These are phyloP conservation scores for Passerculus sandwichensis DNA, from an alignment of 2,797 vertebrate species.

Conservation along the genomic window DNA sequence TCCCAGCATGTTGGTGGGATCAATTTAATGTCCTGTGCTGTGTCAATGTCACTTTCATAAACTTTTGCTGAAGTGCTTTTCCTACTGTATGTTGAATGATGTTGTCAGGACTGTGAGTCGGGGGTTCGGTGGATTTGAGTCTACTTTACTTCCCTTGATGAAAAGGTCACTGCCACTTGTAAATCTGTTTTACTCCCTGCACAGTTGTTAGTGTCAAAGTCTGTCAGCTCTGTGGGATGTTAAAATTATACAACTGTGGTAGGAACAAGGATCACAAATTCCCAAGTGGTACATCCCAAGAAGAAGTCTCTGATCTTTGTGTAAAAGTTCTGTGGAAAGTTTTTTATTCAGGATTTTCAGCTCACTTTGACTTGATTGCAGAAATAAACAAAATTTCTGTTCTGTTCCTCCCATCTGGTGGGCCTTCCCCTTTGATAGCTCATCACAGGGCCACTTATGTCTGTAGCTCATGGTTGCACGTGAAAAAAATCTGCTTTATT, in stretches of 20 bases:
- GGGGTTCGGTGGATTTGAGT: slow-evolving; percentile 1
- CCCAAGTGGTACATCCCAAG: slow-evolving; percentile 12
- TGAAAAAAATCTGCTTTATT: slow-evolving; percentile 13
- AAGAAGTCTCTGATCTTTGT: slow-evolving; percentile 60
- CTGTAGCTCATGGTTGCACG: background rate
- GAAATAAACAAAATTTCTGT: slow-evolving; percentile 52
- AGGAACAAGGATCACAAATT: slow-evolving; percentile 40
- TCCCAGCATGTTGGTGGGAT: slow-evolving; percentile 14
- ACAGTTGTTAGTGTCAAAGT: slow-evolving; percentile 81
- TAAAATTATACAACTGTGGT: slow-evolving; percentile 56
- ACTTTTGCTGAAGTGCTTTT: slow-evolving; percentile 52
- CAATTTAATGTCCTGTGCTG: slow-evolving; percentile 35
- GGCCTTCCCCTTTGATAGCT: background rate
- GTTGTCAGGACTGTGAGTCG: slow-evolving; percentile 48
- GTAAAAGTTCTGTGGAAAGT: slow-evolving; percentile 27
- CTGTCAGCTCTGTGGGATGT: slow-evolving; percentile 68
- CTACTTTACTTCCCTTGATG: slow-evolving; percentile 83
- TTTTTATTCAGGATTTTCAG: slow-evolving; percentile 47
- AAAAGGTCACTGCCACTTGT: slow-evolving; percentile 87
- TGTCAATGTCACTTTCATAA: slow-evolving; percentile 58
- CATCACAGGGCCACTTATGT: slow-evolving; percentile 8
- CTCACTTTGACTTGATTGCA: slow-evolving; percentile 41
- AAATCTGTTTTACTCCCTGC: slow-evolving; percentile 80
- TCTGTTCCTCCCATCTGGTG: slow-evolving; percentile 42
- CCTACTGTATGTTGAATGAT: slow-evolving; percentile 66